Evolutionary conservation across 2,797 vertebrate species (phyloP).

Genomic region (Melanotaenia parkinsoni): DNA sequence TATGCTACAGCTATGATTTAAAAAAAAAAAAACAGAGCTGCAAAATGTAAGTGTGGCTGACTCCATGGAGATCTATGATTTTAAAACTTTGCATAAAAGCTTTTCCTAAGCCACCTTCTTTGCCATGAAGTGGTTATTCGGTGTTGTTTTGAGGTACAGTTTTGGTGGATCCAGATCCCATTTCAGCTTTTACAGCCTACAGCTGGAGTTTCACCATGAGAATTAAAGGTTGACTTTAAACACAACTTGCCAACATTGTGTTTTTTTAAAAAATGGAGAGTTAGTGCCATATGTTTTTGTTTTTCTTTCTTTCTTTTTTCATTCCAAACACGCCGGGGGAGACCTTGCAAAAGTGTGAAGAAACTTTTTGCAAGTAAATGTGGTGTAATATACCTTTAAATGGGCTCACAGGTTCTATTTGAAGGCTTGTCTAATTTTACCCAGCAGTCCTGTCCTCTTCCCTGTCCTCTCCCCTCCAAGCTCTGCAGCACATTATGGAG

Average conservation of each 20-base stretch:
- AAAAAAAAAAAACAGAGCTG: constrained; percentile 31
- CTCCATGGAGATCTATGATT: constrained; percentile 16
- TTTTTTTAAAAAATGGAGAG: constrained; percentile 44
- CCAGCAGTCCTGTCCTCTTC: constrained; percentile 19
- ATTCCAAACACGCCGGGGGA: constrained; percentile 46
- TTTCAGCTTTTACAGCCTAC: constrained; percentile 20
- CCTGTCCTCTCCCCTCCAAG: constrained; percentile 9
- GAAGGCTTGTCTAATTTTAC: constrained; percentile 61
- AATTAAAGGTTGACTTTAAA: constrained; percentile 52
- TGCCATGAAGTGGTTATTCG: constrained; percentile 5
- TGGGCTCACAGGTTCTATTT: constrained; percentile 54
- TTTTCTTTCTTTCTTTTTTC: constrained; percentile 15
- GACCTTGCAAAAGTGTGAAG: neutral
- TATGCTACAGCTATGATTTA: constrained; percentile 54
- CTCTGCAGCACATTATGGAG: constrained; percentile 47
- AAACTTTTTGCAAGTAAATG: constrained; percentile 33
- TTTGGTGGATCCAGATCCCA: constrained; percentile 5
- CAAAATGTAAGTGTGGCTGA: constrained; percentile 23
- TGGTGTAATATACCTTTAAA: constrained; percentile 67
- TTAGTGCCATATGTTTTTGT: constrained; percentile 41
- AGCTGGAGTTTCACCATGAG: constrained; percentile 41
- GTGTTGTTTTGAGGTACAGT: neutral
- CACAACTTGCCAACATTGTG: constrained; percentile 30
- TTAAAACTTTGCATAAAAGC: constrained; percentile 7
- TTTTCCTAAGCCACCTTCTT: constrained; percentile 18